Base-by-base conservation (phyloP, 2,113 vertebrate genomes). In the Salvelinus sp. region DNA sequence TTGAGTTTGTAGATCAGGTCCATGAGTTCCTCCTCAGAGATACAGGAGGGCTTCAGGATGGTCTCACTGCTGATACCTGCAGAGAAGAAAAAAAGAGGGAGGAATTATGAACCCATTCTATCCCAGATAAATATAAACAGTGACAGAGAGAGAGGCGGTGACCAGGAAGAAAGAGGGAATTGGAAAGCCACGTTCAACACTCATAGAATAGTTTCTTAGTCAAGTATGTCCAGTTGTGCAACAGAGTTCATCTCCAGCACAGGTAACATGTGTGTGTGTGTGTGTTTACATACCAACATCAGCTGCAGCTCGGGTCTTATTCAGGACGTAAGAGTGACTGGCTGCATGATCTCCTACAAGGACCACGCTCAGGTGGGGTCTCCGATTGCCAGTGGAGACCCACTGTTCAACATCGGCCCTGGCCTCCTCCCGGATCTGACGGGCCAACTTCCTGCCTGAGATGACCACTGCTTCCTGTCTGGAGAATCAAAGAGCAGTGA, bases 281-380 rank as follows among this genome's bases (percentile, higher is more conserved):
- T 18, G 47, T 54, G 22, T 65, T 3, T 10, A 81, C 97, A 22
- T 83, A 99, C 98, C 97, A 0, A 99, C 95, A 0, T 98, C 96
- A 0, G 96, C 95, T 0, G 98, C 98, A 0, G 96, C 96, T 28
- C 87, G 92, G 66, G 97, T 96, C 88, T 99, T 99, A 85, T 98
- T 99, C 78, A 97, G 94, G 0, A 99, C 97, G 0, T 99, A 99
- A 60, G 97, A 98, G 86, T 99, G 98, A 74, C 98, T 99, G 0
- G 95, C 97, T 0, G 98, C 95, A 72, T 98, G 92, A 23, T 98
- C 95, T 0, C 98, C 98, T 0, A 99, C 95, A 0, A 99, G 93
- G 16, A 99, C 83, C 7, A 99, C 97, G 0, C 97, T 99, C 74
- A 99, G 95, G 75, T 98, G 95, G 0, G 98, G 98, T 38, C 95